Percentiles rank a stretch among this genome's conserved stretches.
phyloP scores from a whole-genome alignment of 2,797 vertebrate species.

The Aplochiton taeniatus region DNA sequence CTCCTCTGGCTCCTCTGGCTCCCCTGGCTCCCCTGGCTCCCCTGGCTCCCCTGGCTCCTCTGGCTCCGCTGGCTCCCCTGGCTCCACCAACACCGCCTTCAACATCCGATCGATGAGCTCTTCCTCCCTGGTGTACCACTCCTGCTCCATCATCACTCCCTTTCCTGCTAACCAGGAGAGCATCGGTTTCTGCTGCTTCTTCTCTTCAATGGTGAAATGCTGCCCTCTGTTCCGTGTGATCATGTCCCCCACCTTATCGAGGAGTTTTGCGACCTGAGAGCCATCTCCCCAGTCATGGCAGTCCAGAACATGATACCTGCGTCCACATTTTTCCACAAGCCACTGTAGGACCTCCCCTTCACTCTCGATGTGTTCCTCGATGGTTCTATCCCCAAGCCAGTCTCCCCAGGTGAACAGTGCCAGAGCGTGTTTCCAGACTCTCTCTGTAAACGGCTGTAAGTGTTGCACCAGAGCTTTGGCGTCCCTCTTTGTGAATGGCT shows the following conservation, averaged over 20 bases:
- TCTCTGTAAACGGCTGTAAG: background rate
- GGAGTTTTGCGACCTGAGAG: too few species aligned
- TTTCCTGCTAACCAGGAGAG: background rate
- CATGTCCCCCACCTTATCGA: too few species aligned
- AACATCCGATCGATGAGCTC: constrained; percentile 7
- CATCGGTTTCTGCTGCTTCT: background rate
- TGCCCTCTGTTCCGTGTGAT: background rate
- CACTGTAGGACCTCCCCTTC: too few species aligned
- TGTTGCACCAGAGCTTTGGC: too few species aligned
- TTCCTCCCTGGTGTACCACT: background rate
- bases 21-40: too few species aligned
- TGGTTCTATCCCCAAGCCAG: background rate
- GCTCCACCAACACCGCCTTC: background rate
- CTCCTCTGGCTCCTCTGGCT: background rate
- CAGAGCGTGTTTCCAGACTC: constrained; percentile 6
- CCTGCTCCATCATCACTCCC: background rate
- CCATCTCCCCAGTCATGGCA: too few species aligned
- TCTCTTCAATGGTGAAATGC: background rate
- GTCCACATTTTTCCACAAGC: background rate
- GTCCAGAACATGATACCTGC: background rate
- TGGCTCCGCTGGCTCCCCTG: background rate
- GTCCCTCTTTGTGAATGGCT: background rate
- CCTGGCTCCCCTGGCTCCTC: background rate
- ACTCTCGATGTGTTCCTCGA: background rate
- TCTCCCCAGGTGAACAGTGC: constrained; percentile 1